Evolutionary conservation across 2,888 invertebrate species (phyloP), one percentile per base, ranked within the genome.

Genomic region (Dusona sp.): DNA sequence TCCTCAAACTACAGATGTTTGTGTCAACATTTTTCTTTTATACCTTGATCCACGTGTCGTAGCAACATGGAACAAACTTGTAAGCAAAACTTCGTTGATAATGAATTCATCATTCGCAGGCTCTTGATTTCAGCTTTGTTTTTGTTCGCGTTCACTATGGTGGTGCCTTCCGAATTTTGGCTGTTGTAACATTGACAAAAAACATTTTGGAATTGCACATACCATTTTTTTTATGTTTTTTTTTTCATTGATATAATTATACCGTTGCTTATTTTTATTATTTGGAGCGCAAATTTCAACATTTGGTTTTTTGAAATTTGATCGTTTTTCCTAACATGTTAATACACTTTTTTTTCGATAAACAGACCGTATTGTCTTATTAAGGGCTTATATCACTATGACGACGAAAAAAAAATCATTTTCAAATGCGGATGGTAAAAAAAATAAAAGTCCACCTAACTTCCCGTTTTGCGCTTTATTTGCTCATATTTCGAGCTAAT

Each of bases 1-100:
- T 29, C 6, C 25, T 9, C 3, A 29, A 29, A 29, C 16, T 2
- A 6, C 29, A 13, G 2, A 7, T 29, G 6, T 29, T 16, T 4
- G 25, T 29, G 13, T 29, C 29, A 61, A 29, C 6, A 7, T 33
- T 8, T 25, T 22, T 2, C 45, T 67, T 9, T 19, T 8, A 16
- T 86, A 92, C 94, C 93, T 91, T 93, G 90, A 65, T 93, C 91
- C 11, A 94, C 92, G 75, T 93, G 92, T 78, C 92, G 90, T 48
- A 94, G 57, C 11, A 94, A 89, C 88, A 92, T 91, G 8, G 92
- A 92, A 77, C 93, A 93, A 38, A 94, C 91, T 90, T 92, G 91
- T 16, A 94, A 87, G 87, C 91, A 93, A 85, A 94, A 94, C 83
- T 92, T 92, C 8, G 92, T 89, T 3, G 94, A 94, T 51, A 94